Conservation (phyloP, 2,888 invertebrate genomes). For the Caenorhabditis sinica region DNA sequence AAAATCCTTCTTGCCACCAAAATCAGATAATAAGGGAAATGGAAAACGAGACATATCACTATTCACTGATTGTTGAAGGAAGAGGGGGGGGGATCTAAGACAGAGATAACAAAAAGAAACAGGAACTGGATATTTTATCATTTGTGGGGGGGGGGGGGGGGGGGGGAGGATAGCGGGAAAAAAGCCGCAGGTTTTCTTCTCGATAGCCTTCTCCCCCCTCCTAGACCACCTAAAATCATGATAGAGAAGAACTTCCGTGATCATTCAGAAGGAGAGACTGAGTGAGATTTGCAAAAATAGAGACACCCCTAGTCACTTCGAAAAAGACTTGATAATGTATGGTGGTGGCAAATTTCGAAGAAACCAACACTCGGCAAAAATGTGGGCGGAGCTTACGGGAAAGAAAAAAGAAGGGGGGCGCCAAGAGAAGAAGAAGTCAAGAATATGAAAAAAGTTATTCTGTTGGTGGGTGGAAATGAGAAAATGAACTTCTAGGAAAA, state of each 20-base stretch:
- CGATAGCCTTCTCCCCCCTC: neutral
- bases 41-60: conserved; percentile 24
- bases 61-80: conserved; percentile 20
- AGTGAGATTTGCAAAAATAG: neutral
- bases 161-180: too few relatives aligned
- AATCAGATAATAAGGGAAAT: neutral
- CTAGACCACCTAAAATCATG: neutral
- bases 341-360: neutral
- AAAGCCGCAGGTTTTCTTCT: conserved; percentile 9
- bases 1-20: neutral
- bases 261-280: conserved; percentile 19
- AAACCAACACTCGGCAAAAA: too few relatives aligned
- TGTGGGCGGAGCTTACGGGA: neutral
- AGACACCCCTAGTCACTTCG: too few relatives aligned
- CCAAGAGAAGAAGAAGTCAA: too few relatives aligned
- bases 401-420: neutral
- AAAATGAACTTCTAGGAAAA: too few relatives aligned
- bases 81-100: neutral
- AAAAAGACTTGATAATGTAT: neutral
- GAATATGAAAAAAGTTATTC: too few relatives aligned
- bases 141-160: too few relatives aligned
- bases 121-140: conserved; percentile 49
- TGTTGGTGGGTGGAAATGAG: too few relatives aligned
- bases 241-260: conserved; percentile 46
- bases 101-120: neutral